Evolutionary conservation across 2,797 vertebrate genomes (phyloP).

Genomic region (Pelodytes ibericus): DNA sequence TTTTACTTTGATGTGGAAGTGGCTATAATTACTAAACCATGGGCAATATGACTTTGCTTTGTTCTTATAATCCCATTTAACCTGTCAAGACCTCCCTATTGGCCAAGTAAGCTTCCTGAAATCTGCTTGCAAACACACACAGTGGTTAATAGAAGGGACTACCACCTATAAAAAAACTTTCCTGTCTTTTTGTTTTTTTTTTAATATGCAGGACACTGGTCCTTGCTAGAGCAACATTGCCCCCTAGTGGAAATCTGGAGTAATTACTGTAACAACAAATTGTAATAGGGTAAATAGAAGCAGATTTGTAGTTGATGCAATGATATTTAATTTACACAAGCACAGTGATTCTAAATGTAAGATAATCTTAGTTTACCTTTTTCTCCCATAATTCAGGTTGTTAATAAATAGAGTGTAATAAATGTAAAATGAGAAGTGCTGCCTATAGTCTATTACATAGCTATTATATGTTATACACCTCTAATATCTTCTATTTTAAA

Average conservation of each 20-base stretch:
- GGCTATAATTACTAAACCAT: slow-evolving; percentile 47
- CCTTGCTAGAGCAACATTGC: slow-evolving; percentile 49
- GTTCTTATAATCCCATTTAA: slow-evolving; percentile 55
- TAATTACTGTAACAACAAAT: background rate
- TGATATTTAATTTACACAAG: no score
- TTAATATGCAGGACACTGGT: background rate
- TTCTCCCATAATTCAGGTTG: no score
- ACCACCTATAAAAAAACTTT: background rate
- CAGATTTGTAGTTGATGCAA: no score
- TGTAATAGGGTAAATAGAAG: no score
- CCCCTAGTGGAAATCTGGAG: slow-evolving; percentile 45
- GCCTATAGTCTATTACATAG: no score
- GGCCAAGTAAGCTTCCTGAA: slow-evolving; percentile 42
- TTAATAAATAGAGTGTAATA: no score
- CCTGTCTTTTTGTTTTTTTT: no score
- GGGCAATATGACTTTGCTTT: slow-evolving; percentile 51
- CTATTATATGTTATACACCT: no score
- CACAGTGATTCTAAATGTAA: no score
- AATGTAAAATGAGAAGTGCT: no score
- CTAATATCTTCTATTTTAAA: no score
- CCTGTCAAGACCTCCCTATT: slow-evolving; percentile 52
- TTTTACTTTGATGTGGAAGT: slow-evolving; percentile 44
- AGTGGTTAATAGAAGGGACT: slow-evolving; percentile 35
- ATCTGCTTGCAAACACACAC: slow-evolving; percentile 28
- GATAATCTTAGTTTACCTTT: no score